Base-by-base conservation (phyloP, 2,113 vertebrate species). In the Natator depressus region DNA sequence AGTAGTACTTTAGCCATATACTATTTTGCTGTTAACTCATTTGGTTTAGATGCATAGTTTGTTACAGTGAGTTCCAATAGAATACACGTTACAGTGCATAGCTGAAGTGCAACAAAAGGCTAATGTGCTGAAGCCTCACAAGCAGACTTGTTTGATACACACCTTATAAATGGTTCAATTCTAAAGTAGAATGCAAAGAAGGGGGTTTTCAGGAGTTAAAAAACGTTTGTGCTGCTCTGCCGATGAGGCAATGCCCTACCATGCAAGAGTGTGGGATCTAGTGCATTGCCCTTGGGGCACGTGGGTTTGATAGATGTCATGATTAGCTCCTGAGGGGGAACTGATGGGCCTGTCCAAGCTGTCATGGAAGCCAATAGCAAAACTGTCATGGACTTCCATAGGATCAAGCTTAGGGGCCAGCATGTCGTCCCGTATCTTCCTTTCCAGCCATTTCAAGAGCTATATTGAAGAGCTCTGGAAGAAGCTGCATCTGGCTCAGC, bases 281-380 rank as follows among this genome's bases (percentile, higher is more conserved):
- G 0, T 27, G 47, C 47, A 59, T 72, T 82, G 49, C 51, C 75
- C 75, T 54, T 22, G 75, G 72, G 29, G 4, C 51, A 22, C 0
- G 0, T 10, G 75, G 38, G 2, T 17, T 20, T 5, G 47, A 31
- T 5, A 25, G 20, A 46, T 16, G 6, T 65, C 5, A 46, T 16
- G 1, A 4, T 27, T 75, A 90, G 31, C 27, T 72, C 20, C 35
- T 47, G 4, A 2, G 16, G 8, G 38, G 20, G 31, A 49, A 0
- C 2, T 1, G 14, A 13, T 0, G 0, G 0, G 54, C 38, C 82
- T 69, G 20, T 20, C 1, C 0, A 0, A 0, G 27, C 20, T 46
- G 82, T 24, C 12, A 76, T 8, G 3, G 53, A 59, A 87, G 42
- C 24, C 54, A 49, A n/a, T 62, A 51, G 46, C 25, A 84, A 82